A percentile compares a stretch with the other conserved stretches of the same genome.
Conservation (phyloP, 2,888 invertebrate genomes). For the Aspidiotus destructor region DNA sequence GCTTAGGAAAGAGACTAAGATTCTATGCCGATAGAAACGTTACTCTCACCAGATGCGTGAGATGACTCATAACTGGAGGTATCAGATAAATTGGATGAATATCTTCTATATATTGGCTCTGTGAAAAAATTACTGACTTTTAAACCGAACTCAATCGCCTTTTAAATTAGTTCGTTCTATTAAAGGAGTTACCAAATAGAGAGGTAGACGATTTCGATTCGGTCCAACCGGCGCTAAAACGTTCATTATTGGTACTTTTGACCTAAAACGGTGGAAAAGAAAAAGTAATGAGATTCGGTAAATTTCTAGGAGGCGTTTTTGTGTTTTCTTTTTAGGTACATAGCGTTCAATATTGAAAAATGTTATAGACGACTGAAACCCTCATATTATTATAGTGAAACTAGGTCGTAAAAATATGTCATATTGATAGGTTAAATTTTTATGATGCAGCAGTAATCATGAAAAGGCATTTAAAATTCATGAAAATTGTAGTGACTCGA, state of each 20-base stretch:
- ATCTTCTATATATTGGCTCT: conserved; percentile 16
- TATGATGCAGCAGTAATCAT: too few relatives aligned
- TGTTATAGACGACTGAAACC: too few relatives aligned
- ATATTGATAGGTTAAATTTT: too few relatives aligned
- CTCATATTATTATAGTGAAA: too few relatives aligned
- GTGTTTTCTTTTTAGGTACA: too few relatives aligned
- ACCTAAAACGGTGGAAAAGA: not conserved
- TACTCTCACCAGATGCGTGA: conserved; percentile 18
- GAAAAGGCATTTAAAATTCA: too few relatives aligned
- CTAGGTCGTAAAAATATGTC: too few relatives aligned
- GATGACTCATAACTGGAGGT: conserved; percentile 21
- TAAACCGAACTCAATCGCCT: not conserved
- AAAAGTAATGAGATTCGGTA: not conserved
- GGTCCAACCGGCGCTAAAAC: conserved; percentile 21
- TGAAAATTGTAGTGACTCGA: too few relatives aligned
- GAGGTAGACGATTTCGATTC: conserved; percentile 7
- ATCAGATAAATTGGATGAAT: conserved; percentile 19
- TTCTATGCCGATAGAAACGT: not conserved
- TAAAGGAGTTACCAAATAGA: conserved; percentile 15
- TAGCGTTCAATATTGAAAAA: too few relatives aligned
- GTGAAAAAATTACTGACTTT: not conserved
- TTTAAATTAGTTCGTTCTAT: not conserved
- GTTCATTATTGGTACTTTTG: conserved; percentile 3
- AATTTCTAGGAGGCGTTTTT: too few relatives aligned
- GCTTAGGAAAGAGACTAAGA: not conserved